These are phyloP conservation scores for Orussus abietinus DNA, from an alignment of 1,140 invertebrate genomes.

Conservation along the genomic window DNA sequence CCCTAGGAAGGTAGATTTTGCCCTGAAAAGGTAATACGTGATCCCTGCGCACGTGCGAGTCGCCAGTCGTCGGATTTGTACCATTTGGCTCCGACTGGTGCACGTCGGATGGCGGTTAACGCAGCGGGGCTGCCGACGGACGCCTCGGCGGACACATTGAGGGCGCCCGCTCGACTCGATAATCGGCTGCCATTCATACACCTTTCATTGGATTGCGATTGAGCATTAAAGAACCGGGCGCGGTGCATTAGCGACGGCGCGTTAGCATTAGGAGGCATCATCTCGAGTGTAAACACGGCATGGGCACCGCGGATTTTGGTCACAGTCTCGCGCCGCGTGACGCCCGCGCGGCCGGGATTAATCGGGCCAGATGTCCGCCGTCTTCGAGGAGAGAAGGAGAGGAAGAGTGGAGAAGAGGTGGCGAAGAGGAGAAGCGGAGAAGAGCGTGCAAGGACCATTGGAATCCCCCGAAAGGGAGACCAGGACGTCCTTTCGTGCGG, in stretches of 20 bases:
- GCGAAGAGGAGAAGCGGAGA: too few relatives aligned
- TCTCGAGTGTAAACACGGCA: conserved; percentile 56
- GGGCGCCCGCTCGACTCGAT: conserved; percentile 52
- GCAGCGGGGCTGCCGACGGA: conserved; percentile 51
- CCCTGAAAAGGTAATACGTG: too few relatives aligned
- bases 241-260: conserved; percentile 36
- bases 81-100: conserved; percentile 48
- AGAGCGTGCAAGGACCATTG: too few relatives aligned
- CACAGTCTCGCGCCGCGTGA: conserved; percentile 49
- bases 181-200: conserved; percentile 53
- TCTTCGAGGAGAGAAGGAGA: too few relatives aligned
- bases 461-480: too few relatives aligned
- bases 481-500: too few relatives aligned
- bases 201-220: conserved; percentile 56
- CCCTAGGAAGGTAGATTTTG: conserved; percentile 1
- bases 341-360: conserved; percentile 27
- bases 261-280: conserved; percentile 56
- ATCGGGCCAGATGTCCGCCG: not conserved
- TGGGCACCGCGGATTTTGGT: conserved; percentile 51
- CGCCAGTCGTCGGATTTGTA: too few relatives aligned
- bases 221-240: conserved; percentile 50
- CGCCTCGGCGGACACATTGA: conserved; percentile 55
- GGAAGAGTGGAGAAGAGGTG: too few relatives aligned
- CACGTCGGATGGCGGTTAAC: conserved; percentile 47
- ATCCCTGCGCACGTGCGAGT: too few relatives aligned